These are phyloP conservation scores for Echinarachnius parma DNA, from an alignment of 53 echinoderm and acorn worm species.

Conservation along the genomic window DNA sequence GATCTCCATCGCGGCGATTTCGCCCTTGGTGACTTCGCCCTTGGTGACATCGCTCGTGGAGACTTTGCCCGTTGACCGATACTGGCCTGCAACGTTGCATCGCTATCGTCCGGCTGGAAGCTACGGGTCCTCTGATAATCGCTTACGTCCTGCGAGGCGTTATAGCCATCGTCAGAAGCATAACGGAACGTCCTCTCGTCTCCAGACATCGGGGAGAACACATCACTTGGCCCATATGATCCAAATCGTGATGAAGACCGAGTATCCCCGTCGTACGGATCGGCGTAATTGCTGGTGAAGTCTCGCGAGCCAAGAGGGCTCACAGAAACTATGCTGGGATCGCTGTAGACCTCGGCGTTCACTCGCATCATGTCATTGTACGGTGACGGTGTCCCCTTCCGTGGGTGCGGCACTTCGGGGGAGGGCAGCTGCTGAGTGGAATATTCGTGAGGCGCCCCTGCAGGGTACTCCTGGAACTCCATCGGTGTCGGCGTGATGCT, in stretches of 20 bases:
- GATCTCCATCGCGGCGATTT: conserved; percentile 35
- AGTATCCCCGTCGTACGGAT: conserved; percentile 18
- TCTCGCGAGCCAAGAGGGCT: conserved; percentile 30
- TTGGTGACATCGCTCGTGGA: conserved; percentile 17
- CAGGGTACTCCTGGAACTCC: conserved; percentile 46
- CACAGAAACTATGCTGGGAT: conserved; percentile 32
- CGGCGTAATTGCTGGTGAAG: conserved; percentile 3
- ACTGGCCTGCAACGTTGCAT: conserved; percentile 15
- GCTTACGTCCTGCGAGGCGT: conserved; percentile 13
- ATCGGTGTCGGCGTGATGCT: conserved; percentile 40
- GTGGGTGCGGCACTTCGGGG: conserved; percentile 40
- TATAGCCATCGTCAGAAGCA: conserved; percentile 14
- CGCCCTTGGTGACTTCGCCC: conserved; percentile 26
- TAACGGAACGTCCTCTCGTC: conserved; percentile 37
- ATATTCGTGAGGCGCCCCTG: conserved; percentile 29
- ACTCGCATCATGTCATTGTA: conserved; percentile 22
- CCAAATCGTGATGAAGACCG: conserved; percentile 16
- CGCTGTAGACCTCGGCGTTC: conserved; percentile 38
- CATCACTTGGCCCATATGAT: conserved; percentile 26
- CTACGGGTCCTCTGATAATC: conserved; percentile 40
- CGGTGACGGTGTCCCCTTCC: conserved; percentile 11
- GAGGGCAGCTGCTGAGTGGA: conserved; percentile 37
- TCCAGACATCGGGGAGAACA: background rate
- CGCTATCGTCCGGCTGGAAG: conserved; percentile 1
- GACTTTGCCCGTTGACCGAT: background rate